Conservation (phyloP, 2,888 invertebrate species). For the Coenonympha glycerion region DNA sequence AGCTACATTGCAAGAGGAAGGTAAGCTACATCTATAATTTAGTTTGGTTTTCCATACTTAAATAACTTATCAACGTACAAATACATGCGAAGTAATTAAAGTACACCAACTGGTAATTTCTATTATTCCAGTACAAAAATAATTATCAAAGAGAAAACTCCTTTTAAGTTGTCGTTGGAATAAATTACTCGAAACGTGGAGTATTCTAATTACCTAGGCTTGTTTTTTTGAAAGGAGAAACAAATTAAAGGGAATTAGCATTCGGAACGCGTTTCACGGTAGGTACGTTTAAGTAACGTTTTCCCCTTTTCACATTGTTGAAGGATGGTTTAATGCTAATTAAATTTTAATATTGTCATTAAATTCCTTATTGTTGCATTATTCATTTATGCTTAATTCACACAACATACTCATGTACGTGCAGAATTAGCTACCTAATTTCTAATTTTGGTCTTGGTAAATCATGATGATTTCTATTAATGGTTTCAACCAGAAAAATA, state of each 20-base stretch:
- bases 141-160: slow-evolving; percentile 20
- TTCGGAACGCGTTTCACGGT: neutral
- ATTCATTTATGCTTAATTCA: no score
- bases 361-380: no score
- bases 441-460: no score
- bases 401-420: neutral
- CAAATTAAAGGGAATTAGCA: slow-evolving; percentile 19
- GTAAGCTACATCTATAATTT: no score
- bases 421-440: no score
- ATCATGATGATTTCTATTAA: no score
- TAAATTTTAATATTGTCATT: no score
- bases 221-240: slow-evolving; percentile 17
- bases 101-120: slow-evolving; percentile 21
- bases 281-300: neutral
- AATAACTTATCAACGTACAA: neutral
- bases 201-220: slow-evolving; percentile 23
- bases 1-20: no score
- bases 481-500: no score
- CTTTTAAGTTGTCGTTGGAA: slow-evolving; percentile 25
- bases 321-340: neutral
- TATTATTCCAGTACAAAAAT: slow-evolving; percentile 17
- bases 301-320: neutral
- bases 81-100: slow-evolving; percentile 22
- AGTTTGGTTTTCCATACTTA: no score
- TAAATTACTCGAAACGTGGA: slow-evolving; percentile 27